A percentile compares a stretch with the other conserved stretches of the same genome.
These are phyloP conservation scores for Euphonia xanthogaster DNA, from an alignment of 2,797 vertebrate species.

Conservation along the genomic window DNA sequence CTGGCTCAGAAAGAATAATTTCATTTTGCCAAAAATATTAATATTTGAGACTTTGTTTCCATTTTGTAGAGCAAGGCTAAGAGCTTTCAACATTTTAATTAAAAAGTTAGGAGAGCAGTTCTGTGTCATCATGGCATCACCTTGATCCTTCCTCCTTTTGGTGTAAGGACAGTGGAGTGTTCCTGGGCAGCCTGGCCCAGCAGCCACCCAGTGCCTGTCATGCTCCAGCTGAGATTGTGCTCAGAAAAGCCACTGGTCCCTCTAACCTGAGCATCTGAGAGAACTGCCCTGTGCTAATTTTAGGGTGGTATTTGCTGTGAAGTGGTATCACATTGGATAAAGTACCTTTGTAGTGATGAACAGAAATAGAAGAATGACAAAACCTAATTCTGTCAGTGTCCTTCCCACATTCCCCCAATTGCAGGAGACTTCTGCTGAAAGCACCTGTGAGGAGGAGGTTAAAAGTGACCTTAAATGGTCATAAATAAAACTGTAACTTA, in stretches of 20 bases:
- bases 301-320: neutral
- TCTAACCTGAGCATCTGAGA: neutral
- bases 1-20: neutral
- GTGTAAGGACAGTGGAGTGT: accelerated
- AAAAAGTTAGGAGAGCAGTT: neutral
- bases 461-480: neutral
- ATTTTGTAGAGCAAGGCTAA: neutral
- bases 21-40: neutral
- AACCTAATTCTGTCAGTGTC: neutral
- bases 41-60: neutral
- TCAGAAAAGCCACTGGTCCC: neutral
- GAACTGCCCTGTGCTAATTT: neutral
- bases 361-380: neutral
- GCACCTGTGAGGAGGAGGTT: neutral
- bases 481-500: neutral
- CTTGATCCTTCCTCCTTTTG: neutral
- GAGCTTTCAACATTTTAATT: neutral
- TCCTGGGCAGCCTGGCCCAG: neutral
- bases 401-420: neutral
- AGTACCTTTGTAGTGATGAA: neutral
- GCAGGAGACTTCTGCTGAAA: neutral
- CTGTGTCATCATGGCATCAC: neutral
- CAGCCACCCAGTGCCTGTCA: neutral
- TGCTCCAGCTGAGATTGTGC: neutral
- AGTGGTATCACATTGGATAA: neutral